Evolutionary conservation across 2,113 vertebrate species (phyloP), one percentile per base, ranked within the genome.

Genomic region (Hyperoodon ampullatus): DNA sequence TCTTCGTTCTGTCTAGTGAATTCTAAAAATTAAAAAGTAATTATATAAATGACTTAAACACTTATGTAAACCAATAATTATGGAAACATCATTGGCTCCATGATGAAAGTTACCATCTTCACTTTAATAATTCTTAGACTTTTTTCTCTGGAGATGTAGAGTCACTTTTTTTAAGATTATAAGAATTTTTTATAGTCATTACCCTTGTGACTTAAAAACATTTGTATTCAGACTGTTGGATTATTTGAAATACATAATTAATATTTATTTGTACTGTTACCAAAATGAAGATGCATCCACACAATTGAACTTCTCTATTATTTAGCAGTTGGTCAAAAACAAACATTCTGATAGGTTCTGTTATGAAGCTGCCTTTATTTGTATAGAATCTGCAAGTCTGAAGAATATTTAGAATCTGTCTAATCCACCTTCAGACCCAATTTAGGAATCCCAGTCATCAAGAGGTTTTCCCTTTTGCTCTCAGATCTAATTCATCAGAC

Each of bases 231-330:
- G 28, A 72, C 7, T 58, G 42, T 90, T 66, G 16, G 23, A 39
- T 55, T 86, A 44, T 90, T 75, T 82, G 39, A 82, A 87, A 90
- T 65, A 71, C 2, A 66, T 11, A 35, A 47, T 94, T 47, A 78
- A 26, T 68, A 80, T 84, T 44, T 77, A 72, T 10, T 35, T 35
- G 33, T 77, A 71, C 35, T n/a, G 15, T 68, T 96, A 61, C 15
- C n/a, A 96, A 90, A 93, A 88, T 95, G 44, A 90, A 94, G 93
- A 42, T 9, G 5, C 30, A 75, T 68, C 82, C 24, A 85, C 8
- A 85, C 1, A 72, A 61, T 0, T 71, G n/a, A 72, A 88, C 18
- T 6, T 93, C 50, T 83, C 47, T 26, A 26, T 63, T 60, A 33
- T 47, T 26, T 83, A 28, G 61, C 42, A 90, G 35, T 9, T 18